These are phyloP conservation scores for Eulemur rubriventer DNA, from an alignment of 2,797 vertebrate genomes.

Conservation along the genomic window DNA sequence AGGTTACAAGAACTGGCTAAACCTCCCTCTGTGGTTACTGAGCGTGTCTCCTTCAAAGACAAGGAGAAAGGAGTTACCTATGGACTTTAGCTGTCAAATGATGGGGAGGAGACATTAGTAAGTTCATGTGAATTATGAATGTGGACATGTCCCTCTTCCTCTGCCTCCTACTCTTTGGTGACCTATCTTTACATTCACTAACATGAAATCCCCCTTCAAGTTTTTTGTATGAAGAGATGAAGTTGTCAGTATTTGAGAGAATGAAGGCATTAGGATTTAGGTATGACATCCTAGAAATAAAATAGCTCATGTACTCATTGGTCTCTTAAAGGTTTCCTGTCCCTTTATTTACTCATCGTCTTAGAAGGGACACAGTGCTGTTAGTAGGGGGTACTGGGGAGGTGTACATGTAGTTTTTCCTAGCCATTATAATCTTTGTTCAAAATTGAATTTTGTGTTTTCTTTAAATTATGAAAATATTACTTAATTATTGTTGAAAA, in stretches of 20 bases:
- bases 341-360: not conserved
- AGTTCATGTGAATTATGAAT: not conserved
- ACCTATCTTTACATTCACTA: not conserved
- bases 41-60: not conserved
- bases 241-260: not conserved
- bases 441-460: not conserved
- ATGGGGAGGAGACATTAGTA: not conserved
- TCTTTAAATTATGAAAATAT: slow-evolving; percentile 25
- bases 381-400: not conserved
- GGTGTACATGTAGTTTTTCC: not conserved
- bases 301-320: not conserved
- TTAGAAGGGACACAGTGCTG: not conserved
- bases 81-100: not conserved
- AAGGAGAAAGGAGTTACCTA: not conserved
- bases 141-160: not conserved
- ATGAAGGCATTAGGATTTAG: not conserved
- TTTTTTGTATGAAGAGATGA: not conserved
- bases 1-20: not conserved
- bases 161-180: not conserved
- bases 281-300: not conserved
- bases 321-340: not conserved
- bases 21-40: not conserved
- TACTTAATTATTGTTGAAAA: slow-evolving; percentile 10
- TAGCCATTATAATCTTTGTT: not conserved
- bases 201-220: not conserved